Evolutionary conservation across 2,888 invertebrate genomes (phyloP).

Genomic region (Agriopis leucophaearia): DNA sequence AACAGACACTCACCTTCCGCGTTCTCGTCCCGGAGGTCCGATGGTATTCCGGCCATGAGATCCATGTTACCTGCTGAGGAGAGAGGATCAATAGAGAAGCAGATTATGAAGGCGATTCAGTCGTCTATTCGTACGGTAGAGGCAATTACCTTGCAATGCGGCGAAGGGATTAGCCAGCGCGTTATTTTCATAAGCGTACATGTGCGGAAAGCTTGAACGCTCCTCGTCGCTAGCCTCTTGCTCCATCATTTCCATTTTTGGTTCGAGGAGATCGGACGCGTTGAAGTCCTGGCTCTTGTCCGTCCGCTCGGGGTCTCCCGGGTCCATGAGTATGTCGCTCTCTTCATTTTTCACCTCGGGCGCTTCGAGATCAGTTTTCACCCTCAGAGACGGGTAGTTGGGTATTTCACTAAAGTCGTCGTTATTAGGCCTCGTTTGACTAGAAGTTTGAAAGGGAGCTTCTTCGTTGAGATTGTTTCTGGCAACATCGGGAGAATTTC

Average conservation of each 20-base stretch:
- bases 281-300: constrained; percentile 80
- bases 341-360: constrained; percentile 83
- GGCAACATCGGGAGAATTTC: constrained; percentile 86
- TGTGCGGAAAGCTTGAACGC: constrained; percentile 75
- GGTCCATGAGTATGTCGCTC: constrained; percentile 79
- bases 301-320: constrained; percentile 72
- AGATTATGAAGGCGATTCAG: not conserved
- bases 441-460: constrained; percentile 85
- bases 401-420: constrained; percentile 84
- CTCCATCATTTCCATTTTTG: constrained; percentile 91
- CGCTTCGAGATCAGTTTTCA: constrained; percentile 86
- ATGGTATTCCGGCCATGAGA: constrained; percentile 77
- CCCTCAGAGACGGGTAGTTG: constrained; percentile 81
- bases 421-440: constrained; percentile 86
- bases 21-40: constrained; percentile 80
- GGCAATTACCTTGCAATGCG: constrained; percentile 71
- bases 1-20: constrained; percentile 76
- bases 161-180: constrained; percentile 83
- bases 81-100: constrained; percentile 19
- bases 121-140: too few species aligned
- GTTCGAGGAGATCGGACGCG: constrained; percentile 85
- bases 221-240: constrained; percentile 90
- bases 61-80: constrained; percentile 77
- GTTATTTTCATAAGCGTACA: constrained; percentile 79
- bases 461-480: constrained; percentile 86